phyloP scores from a whole-genome alignment of 2,888 invertebrate genomes.

The Cetonia aurata region DNA sequence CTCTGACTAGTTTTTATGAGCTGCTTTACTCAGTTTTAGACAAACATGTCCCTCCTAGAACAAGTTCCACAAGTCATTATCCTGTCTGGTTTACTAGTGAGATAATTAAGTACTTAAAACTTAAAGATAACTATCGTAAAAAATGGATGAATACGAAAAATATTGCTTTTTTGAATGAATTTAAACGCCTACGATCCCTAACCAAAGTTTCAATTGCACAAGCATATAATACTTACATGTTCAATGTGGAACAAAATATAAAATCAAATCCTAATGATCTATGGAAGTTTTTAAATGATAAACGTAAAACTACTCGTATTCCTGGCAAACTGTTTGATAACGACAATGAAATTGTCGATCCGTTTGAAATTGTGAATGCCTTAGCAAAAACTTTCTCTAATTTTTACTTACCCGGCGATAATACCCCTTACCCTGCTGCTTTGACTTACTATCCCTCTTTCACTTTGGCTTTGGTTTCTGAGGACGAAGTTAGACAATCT shows the following conservation, averaged over 20 bases:
- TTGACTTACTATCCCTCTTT: background rate
- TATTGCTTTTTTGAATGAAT: too few species aligned
- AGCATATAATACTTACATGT: background rate
- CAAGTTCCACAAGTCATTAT: background rate
- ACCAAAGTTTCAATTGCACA: too few species aligned
- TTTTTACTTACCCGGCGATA: background rate
- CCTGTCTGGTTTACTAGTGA: background rate
- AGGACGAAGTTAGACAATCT: background rate
- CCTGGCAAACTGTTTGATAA: constrained; percentile 5
- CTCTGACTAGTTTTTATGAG: too few species aligned
- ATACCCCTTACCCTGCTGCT: too few species aligned
- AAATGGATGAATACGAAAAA: too few species aligned
- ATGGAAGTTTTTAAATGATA: constrained; percentile 1
- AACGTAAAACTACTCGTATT: background rate
- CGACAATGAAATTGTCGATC: background rate
- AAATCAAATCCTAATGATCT: background rate
- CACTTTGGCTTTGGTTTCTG: background rate
- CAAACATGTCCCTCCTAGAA: too few species aligned
- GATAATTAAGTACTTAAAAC: background rate
- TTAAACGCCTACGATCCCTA: too few species aligned
- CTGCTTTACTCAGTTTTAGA: too few species aligned
- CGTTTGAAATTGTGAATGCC: background rate
- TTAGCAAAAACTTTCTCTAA: background rate
- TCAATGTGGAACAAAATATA: background rate
- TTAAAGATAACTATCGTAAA: background rate